Evolutionary conservation across 2,888 invertebrate species (phyloP).

Genomic region (Macropis europaea): DNA sequence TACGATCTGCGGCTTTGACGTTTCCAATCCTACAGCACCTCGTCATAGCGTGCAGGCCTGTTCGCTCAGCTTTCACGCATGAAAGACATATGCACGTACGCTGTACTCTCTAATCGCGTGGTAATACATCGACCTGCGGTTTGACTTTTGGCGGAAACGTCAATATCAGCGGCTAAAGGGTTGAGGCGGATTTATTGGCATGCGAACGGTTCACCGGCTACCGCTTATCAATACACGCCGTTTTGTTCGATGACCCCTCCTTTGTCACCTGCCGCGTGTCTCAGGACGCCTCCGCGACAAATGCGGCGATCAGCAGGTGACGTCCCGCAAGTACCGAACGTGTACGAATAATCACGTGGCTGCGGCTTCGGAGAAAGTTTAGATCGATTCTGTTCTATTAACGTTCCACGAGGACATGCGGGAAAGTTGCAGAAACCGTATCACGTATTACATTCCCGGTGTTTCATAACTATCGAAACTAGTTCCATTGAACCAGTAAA

Average conservation of each 20-base stretch:
- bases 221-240: constrained; percentile 56
- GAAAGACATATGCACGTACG: constrained; percentile 11
- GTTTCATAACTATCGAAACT: constrained; percentile 3
- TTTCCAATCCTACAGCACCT: neutral
- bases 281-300: neutral
- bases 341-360: constrained; percentile 20
- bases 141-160: constrained; percentile 59
- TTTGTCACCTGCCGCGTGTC: neutral
- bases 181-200: constrained; percentile 60
- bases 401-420: neutral
- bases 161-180: constrained; percentile 55
- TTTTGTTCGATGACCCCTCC: constrained; percentile 20
- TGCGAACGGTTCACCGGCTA: constrained; percentile 41
- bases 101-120: constrained; percentile 49
- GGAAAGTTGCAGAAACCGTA: constrained; percentile 19
- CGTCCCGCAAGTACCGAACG: neutral
- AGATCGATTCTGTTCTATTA: constrained; percentile 27
- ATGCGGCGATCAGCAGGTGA: neutral
- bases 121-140: constrained; percentile 61
- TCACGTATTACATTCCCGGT: neutral
- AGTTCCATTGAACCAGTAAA: constrained; percentile 16
- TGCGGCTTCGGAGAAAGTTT: constrained; percentile 6
- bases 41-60: neutral
- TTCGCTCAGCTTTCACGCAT: constrained; percentile 35
- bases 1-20: neutral